Base-by-base conservation (phyloP, 2,113 vertebrate genomes). In the Promerops cafer region DNA sequence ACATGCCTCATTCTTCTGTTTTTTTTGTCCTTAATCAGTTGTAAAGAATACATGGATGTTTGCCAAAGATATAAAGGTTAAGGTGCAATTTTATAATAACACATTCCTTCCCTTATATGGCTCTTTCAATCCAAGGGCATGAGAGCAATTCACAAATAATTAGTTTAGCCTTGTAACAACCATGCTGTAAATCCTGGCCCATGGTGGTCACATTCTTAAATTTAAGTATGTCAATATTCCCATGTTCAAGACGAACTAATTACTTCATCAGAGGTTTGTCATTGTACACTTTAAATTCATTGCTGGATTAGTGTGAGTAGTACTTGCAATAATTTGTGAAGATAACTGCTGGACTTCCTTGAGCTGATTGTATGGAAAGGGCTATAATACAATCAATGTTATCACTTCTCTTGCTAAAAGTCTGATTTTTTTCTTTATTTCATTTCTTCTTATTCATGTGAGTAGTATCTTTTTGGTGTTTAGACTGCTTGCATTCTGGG, bases 61-160 rank as follows among this genome's bases (percentile, higher is more conserved):
- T 96, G 92, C 79, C 90, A 94, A 89, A 92, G 93, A 96, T 91
- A 95, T 19, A 90, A 87, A 95, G 90, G 95, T 96, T 97, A 94
- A 94, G 90, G 90, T 95, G 80, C 76, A 92, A 89, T 96, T 95
- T 95, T 94, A 74, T 93, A 95, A 83, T 77, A 95, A 94, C 79
- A 86, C 83, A 94, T 96, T 95, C 82, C 75, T 97, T 94, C 47
- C 95, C 83, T 95, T 96, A 80, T 91, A 95, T 86, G 86, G 83
- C 50, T 70, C 76, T 93, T 93, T 93, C 71, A 70, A 64, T 93
- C 72, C 92, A 92, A 93, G 94, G 88, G 52, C 92, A 94, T 80
- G 85, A 90, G 64, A 96, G 85, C 88, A 96, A 90, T 93, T 96
- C 90, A 90, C 90, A 96, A 96, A 95, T 94, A 94, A 95, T 95